Evolutionary conservation across 2,113 vertebrate genomes (phyloP).

Genomic region (Nycticebus coucang): DNA sequence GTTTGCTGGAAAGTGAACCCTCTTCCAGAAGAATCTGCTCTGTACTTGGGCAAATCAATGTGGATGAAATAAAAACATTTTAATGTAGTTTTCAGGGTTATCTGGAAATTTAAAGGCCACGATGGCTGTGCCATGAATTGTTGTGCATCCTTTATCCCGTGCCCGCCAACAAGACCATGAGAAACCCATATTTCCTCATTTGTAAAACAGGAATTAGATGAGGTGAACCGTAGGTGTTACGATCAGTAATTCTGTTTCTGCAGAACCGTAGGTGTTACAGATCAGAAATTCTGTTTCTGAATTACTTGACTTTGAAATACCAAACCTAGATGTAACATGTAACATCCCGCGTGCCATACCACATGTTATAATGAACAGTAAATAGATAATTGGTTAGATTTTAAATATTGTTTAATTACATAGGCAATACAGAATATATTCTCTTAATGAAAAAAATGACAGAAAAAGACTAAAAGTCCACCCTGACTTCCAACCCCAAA

Average conservation of each 20-base stretch:
- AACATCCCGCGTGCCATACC: background rate
- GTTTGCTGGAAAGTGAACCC: background rate
- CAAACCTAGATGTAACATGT: background rate
- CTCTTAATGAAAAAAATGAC: constrained; percentile 10
- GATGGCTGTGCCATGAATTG: constrained; percentile 4
- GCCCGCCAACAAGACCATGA: background rate
- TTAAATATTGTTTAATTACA: background rate
- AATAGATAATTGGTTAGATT: background rate
- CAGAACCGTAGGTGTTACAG: background rate
- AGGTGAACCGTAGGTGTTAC: background rate
- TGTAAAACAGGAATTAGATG: background rate
- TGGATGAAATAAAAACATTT: background rate
- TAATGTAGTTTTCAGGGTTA: background rate
- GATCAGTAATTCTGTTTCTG: constrained; percentile 25
- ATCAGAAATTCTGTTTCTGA: too few relatives aligned
- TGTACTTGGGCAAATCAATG: background rate
- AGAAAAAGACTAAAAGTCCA: background rate
- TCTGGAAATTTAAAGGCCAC: background rate
- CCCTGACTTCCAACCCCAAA: background rate
- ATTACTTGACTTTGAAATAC: constrained; percentile 25
- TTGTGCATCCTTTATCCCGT: background rate
- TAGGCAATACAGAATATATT: background rate
- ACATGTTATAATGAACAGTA: constrained; percentile 5
- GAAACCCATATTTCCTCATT: constrained; percentile 26
- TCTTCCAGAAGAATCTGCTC: background rate